Conservation (phyloP, 2,888 invertebrate genomes). For the Tiliacea citrago region DNA sequence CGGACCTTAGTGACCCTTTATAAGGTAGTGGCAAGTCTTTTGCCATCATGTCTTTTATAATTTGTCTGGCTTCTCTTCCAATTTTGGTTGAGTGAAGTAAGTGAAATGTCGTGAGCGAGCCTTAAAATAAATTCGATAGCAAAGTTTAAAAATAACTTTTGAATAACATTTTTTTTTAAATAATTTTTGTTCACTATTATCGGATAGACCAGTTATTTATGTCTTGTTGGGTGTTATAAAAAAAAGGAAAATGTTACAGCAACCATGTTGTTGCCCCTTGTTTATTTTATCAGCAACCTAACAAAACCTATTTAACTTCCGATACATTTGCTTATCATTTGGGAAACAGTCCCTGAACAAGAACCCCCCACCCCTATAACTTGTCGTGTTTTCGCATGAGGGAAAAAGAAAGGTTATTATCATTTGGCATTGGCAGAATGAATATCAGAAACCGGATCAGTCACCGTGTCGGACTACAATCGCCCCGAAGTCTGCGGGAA, state of each 20-base stretch:
- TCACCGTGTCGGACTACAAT: conserved; percentile 33
- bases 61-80: not conserved
- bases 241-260: not conserved
- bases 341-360: not conserved
- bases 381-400: conserved; percentile 20
- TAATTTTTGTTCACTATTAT: not conserved
- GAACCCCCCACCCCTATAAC: not conserved
- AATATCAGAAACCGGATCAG: conserved; percentile 35
- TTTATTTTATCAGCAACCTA: not conserved
- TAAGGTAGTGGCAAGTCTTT: not conserved
- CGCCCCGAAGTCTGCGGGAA: conserved; percentile 29
- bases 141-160: not conserved
- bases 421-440: conserved; percentile 39
- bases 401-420: conserved; percentile 36
- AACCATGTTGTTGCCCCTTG: not conserved
- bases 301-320: conserved; percentile 14
- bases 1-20: not conserved
- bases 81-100: not conserved
- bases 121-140: conserved; percentile 19
- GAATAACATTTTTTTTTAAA: not conserved
- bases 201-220: conserved; percentile 7
- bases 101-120: conserved; percentile 3
- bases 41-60: not conserved
- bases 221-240: conserved; percentile 12
- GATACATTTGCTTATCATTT: conserved; percentile 11